Evolutionary conservation across 2,888 invertebrate genomes (phyloP).

Genomic region (Seira ritae): DNA sequence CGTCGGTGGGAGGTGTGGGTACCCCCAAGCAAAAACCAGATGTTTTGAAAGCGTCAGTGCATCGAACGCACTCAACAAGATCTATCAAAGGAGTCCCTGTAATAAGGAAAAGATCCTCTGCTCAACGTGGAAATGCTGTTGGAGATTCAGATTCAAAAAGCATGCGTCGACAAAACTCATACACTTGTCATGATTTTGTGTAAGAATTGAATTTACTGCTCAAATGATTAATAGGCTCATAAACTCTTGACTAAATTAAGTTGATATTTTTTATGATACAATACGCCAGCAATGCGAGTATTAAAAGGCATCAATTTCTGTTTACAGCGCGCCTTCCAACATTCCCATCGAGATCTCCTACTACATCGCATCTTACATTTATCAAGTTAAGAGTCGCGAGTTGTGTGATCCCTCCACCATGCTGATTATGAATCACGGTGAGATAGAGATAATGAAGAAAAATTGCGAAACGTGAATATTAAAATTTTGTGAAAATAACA

Average conservation of each 20-base stretch:
- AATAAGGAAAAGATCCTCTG: constrained; percentile 16
- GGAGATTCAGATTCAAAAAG: constrained; percentile 2
- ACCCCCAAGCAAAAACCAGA: constrained; percentile 32
- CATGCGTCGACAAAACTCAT: constrained; percentile 45
- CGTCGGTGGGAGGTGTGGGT: constrained; percentile 51
- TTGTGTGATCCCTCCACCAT: constrained; percentile 60
- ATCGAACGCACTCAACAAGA: constrained; percentile 34
- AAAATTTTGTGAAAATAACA: no score
- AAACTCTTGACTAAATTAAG: no score
- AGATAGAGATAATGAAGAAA: not conserved
- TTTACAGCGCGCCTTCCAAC: constrained; percentile 60
- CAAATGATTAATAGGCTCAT: not conserved
- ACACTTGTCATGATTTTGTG: constrained; percentile 58
- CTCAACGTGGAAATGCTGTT: constrained; percentile 17
- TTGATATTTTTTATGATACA: no score
- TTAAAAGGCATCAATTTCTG: no score
- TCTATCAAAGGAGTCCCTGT: constrained; percentile 22
- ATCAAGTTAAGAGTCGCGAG: constrained; percentile 56
- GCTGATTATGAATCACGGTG: constrained; percentile 67
- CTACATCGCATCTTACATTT: constrained; percentile 66
- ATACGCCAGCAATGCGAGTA: no score
- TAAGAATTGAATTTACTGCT: constrained; percentile 13
- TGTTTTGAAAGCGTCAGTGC: constrained; percentile 45
- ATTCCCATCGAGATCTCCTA: constrained; percentile 67
- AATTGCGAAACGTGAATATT: no score